These are phyloP conservation scores for Teleopsis dalmanni DNA, from an alignment of 1,140 invertebrate genomes.

Conservation along the genomic window DNA sequence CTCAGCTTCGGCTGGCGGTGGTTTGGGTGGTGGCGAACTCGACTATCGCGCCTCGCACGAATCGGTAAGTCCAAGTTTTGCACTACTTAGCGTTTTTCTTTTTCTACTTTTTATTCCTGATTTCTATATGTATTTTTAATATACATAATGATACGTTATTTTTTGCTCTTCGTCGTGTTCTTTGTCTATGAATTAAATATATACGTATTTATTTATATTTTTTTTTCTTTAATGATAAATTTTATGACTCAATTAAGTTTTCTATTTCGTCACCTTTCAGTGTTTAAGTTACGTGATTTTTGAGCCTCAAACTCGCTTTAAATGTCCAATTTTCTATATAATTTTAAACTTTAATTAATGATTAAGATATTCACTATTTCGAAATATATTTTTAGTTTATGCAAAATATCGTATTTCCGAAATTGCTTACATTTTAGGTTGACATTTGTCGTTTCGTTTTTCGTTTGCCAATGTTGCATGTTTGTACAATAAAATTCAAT, in stretches of 20 bases:
- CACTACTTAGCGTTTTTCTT: conserved; percentile 8
- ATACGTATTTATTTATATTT: conserved; percentile 1
- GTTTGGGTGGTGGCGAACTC: conserved; percentile 66
- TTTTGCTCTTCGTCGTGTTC: conserved; percentile 45
- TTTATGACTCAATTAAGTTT: not conserved
- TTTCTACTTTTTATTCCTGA: not conserved
- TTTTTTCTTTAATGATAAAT: not conserved
- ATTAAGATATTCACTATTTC: too few relatives aligned
- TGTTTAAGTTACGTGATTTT: too few relatives aligned
- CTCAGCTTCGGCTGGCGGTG: conserved; percentile 51
- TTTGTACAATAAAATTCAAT: not conserved
- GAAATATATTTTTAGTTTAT: too few relatives aligned
- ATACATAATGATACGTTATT: conserved; percentile 15
- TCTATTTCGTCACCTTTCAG: not conserved
- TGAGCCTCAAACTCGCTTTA: too few relatives aligned
- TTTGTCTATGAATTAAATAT: conserved; percentile 41
- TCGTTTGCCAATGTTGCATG: conserved; percentile 9
- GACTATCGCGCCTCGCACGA: conserved; percentile 73
- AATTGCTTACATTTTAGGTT: too few relatives aligned
- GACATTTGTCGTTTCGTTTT: conserved; percentile 8
- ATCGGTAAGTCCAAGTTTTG: conserved; percentile 58
- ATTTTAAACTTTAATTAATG: too few relatives aligned
- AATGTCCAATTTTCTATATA: too few relatives aligned
- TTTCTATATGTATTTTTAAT: conserved; percentile 18
- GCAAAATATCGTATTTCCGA: too few relatives aligned